phyloP scores from a whole-genome alignment of 2,797 vertebrate genomes.

The Nothura maculosa region DNA sequence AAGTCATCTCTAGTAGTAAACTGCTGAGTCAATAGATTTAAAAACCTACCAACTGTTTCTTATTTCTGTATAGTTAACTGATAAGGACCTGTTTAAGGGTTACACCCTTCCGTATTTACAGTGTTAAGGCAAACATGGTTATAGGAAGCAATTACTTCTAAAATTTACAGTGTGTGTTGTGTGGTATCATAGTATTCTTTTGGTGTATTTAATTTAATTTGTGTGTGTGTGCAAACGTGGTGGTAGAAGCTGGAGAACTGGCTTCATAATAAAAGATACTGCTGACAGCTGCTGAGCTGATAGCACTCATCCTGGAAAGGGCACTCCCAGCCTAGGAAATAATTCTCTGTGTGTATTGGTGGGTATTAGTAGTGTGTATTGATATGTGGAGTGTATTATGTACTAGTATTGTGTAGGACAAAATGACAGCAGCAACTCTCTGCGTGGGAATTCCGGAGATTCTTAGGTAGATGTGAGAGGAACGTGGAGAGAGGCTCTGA shows the following conservation, averaged over 20 bases:
- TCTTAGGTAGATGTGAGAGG: background rate
- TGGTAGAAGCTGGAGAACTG: background rate
- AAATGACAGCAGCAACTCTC: background rate
- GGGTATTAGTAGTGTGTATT: background rate
- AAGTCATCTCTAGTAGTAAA: constrained; percentile 44
- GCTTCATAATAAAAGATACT: fast-evolving
- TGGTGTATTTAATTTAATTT: background rate
- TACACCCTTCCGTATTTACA: constrained; percentile 68
- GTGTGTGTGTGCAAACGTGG: background rate
- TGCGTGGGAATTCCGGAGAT: background rate
- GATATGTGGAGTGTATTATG: background rate
- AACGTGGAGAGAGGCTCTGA: fast-evolving
- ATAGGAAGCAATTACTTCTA: constrained; percentile 41
- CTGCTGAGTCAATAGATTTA: constrained; percentile 60
- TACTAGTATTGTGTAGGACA: background rate
- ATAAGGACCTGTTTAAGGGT: constrained; percentile 58
- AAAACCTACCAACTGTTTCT: constrained; percentile 50
- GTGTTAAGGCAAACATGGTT: constrained; percentile 44
- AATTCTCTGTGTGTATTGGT: no score
- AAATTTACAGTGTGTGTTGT: background rate
- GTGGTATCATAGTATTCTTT: background rate
- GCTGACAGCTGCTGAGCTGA: background rate
- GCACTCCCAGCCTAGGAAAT: background rate
- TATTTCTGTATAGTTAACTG: constrained; percentile 47
- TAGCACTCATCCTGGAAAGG: background rate